Percentiles rank a stretch among this genome's conserved stretches.
Evolutionary conservation across 2,888 invertebrate species (phyloP).

Genomic region (Myopa testacea): DNA sequence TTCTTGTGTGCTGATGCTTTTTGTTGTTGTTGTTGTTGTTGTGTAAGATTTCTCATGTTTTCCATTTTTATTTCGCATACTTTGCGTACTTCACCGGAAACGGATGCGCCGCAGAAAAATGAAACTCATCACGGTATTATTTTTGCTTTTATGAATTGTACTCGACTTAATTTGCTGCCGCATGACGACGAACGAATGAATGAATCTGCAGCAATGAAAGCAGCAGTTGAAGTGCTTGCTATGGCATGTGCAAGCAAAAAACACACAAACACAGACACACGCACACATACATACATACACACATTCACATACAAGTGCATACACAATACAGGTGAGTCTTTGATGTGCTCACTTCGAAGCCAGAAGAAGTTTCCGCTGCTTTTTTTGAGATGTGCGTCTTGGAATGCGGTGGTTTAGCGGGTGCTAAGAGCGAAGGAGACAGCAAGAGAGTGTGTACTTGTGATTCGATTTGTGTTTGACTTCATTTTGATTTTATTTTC

Average conservation of each 20-base stretch:
- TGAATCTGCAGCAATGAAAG: neutral
- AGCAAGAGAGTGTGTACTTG: too few species aligned
- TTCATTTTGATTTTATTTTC: constrained; percentile 14
- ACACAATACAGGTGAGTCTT: too few species aligned
- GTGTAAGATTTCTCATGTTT: neutral
- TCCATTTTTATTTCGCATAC: neutral
- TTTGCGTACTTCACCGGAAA: constrained; percentile 15
- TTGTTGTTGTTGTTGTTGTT: neutral
- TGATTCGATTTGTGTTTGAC: too few species aligned
- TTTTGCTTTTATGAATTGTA: constrained; percentile 17
- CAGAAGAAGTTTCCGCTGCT: constrained; percentile 17
- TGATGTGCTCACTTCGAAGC: neutral
- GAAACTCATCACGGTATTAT: constrained; percentile 14
- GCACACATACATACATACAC: too few species aligned
- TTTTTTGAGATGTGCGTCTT: neutral
- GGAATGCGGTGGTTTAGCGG: neutral
- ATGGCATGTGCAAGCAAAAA: too few species aligned
- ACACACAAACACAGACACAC: too few species aligned
- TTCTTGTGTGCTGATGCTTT: neutral
- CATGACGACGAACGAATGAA: neutral
- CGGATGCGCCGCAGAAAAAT: constrained; percentile 10
- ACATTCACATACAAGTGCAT: too few species aligned
- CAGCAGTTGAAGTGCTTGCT: neutral
- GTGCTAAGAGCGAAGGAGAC: neutral
- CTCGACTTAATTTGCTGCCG: constrained; percentile 27